Evolutionary conservation across 2,888 invertebrate genomes (phyloP), one percentile per base, ranked within the genome.

Genomic region (Crossocerus cetratus): DNA sequence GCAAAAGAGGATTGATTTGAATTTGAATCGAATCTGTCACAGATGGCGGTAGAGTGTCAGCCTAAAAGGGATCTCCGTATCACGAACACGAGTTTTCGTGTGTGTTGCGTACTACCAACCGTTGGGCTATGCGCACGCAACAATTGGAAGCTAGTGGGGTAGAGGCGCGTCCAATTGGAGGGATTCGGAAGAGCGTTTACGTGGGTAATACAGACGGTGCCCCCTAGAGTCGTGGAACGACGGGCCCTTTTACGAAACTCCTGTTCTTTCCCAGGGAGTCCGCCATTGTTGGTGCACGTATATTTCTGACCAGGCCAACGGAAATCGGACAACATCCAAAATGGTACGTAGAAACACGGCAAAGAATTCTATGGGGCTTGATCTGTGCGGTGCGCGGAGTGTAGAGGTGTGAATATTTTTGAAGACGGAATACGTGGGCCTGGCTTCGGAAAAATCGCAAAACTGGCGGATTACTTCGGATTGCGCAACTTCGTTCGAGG

Each of bases 281-380:
- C 96, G 96, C 96, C 96, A 95, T 95, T 93, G 93, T 93, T 94
- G 95, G 95, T 95, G 95, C 94, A 95, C 88, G 90, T 94, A 93
- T 94, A 94, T 92, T 93, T 94, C 93, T 93, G 92, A 92, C 92
- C 93, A 92, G 92, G 93, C 92, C 92, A 91, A 92, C 91, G 91
- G 92, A 93, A 94, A 96, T 96, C 96, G 91, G 91, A 92, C 93
- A 94, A 94, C 96, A 95, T 95, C 95, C 94, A 95, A 93, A 90
- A 95, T 95, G 95, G 95, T 95, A 92, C 92, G 95, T 93, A 91
- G 86, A 13, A 77, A 71, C 16, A 16, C 65, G 16, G n/a, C 20
- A 72, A 76, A 76, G 43, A 72, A 75, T 43, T 32, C 3, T 44
- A 60, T 57, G 54, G 18, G 65, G 68, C 18, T 23, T 18, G 67